phyloP scores from a whole-genome alignment of 2,113 vertebrate species.

The Bujurquina vittata region DNA sequence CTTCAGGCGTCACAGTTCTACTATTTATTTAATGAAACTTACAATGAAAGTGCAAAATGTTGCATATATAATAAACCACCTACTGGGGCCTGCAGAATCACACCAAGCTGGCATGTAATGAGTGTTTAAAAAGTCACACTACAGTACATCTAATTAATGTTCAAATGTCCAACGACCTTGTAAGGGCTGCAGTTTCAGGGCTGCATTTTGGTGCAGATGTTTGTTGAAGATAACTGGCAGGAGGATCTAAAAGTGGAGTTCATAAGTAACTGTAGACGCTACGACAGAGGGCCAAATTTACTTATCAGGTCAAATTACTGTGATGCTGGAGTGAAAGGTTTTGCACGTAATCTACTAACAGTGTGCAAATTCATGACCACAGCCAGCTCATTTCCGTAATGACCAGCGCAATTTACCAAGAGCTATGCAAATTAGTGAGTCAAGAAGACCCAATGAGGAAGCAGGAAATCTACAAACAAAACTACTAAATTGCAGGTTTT shows the following conservation, averaged over 20 bases:
- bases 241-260: neutral
- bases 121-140: neutral
- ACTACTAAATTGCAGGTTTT: neutral
- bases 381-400: neutral
- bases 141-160: neutral
- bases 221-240: neutral
- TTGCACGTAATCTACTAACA: neutral
- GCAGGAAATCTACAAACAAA: neutral
- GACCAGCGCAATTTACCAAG: neutral
- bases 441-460: neutral
- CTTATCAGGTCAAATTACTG: neutral
- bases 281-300: neutral
- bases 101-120: neutral
- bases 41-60: neutral
- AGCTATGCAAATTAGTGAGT: neutral
- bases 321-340: neutral
- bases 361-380: neutral
- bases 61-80: neutral
- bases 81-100: neutral
- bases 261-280: neutral
- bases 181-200: neutral
- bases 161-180: neutral
- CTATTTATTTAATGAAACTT: neutral
- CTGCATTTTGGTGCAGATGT: neutral
- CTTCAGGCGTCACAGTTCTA: neutral